Conservation (phyloP, 2,797 vertebrate species). For the Champsocephalus esox region DNA sequence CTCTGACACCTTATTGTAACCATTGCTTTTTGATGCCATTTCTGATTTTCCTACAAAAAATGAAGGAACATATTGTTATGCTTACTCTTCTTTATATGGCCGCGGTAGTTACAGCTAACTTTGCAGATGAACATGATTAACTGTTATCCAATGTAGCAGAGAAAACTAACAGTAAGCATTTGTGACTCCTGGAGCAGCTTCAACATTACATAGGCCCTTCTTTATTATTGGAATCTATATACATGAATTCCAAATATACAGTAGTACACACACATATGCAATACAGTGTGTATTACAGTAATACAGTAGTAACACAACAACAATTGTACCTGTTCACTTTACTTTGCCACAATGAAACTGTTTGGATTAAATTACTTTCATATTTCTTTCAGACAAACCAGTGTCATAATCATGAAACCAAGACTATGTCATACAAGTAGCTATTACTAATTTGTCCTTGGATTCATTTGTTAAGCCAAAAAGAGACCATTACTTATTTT, state of each 20-base stretch:
- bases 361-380: not conserved
- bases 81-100: not conserved
- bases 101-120: too few relatives aligned
- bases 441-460: not conserved
- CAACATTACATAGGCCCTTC: too few relatives aligned
- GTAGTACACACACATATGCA: too few relatives aligned
- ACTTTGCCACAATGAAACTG: not conserved
- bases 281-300: too few relatives aligned
- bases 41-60: not conserved
- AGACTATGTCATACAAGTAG: not conserved
- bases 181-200: not conserved
- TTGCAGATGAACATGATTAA: not conserved
- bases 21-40: not conserved
- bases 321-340: not conserved
- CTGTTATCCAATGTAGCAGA: not conserved
- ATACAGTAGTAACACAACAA: not conserved
- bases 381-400: not conserved
- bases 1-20: not conserved
- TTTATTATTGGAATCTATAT: too few relatives aligned
- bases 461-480: not conserved
- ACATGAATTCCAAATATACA: not conserved
- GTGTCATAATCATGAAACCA: not conserved
- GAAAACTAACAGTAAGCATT: not conserved
- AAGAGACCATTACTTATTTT: not conserved
- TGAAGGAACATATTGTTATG: not conserved